Base-by-base conservation (phyloP, 2,888 invertebrate species). In the Yponomeuta evonymella region DNA sequence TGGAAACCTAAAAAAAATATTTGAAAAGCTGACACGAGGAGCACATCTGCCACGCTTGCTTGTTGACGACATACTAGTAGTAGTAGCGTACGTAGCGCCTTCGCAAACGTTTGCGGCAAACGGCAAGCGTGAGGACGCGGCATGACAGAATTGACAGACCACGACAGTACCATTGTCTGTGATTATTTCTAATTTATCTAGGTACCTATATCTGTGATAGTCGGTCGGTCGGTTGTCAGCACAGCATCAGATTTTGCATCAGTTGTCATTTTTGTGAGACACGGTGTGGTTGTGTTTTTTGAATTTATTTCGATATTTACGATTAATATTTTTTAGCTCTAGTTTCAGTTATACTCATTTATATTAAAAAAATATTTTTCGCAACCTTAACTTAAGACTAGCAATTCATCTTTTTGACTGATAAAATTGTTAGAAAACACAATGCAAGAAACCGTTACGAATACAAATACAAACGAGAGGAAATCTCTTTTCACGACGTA, bases 361-460 rank as follows among this genome's bases (percentile, higher is more conserved):
- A 58, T 58, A 15, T 58, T 58, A 1, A 58, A 12, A 15, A 58
- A 1, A 58, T 58, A 23, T 58, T 58, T 58, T 58, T 5, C 15
- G 12, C 15, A 58, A 12, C 51, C 51, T 58, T 58, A 15, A 58
- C 15, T 58, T 58, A 58, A 15, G 12, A 12, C 5, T 4, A 58
- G 51, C 3, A 58, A 58, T 12, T 58, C 51, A 58, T 58, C 15
- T 12, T 12, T 58, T 15, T 58, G 51, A 58, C 51, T 58, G 12
- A 58, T 15, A 58, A 58, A 58, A 58, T 15, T 15, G 12, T 15
- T 15, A 58, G 0, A 58, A 58, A 58, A 3, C 23, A 33, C 79
- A 82, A 91, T 91, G 91, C 88, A 90, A 86, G 91, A 90, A 88
- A 90, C 91, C 90, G 90, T 91, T 90, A 89, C 85, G 77, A 90